A percentile compares a stretch with the other conserved stretches of the same genome.
phyloP scores from a whole-genome alignment of 2,113 vertebrate genomes.

The Chlorocebus sabaeus region DNA sequence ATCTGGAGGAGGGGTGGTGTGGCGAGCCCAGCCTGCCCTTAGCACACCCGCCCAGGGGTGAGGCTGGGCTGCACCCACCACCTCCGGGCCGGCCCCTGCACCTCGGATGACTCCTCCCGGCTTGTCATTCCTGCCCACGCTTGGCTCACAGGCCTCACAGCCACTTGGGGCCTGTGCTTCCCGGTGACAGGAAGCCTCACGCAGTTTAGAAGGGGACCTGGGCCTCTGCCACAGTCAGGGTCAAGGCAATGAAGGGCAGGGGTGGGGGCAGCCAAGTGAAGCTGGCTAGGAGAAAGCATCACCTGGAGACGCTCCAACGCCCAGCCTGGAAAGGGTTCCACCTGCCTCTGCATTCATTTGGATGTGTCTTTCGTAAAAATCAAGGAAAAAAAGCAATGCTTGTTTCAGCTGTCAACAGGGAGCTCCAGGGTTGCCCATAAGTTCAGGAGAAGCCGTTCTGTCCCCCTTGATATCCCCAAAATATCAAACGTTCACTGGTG shows the following conservation, averaged over 20 bases:
- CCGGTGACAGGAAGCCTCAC: neutral
- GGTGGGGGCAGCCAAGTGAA: rapidly evolving
- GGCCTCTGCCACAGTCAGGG: neutral
- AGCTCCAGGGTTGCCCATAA: neutral
- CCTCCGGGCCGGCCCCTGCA: rapidly evolving
- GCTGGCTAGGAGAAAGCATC: neutral
- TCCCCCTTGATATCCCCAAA: neutral
- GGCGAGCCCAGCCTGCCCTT: neutral
- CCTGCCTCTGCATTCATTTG: neutral
- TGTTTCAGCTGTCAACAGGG: neutral
- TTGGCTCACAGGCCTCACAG: neutral
- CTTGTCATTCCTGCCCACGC: rapidly evolving
- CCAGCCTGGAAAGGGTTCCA: neutral
- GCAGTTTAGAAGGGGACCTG: no score
- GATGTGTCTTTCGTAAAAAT: neutral
- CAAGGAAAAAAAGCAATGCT: neutral
- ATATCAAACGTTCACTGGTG: neutral
- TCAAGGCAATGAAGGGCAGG: neutral
- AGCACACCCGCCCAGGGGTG: rapidly evolving
- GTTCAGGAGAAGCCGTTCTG: neutral
- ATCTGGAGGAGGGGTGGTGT: neutral
- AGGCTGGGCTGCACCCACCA: neutral
- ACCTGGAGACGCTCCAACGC: neutral
- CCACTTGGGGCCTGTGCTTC: neutral
- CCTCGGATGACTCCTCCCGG: rapidly evolving